Base-by-base conservation (phyloP, 2,888 invertebrate genomes). In the Machimus rusticus region DNA sequence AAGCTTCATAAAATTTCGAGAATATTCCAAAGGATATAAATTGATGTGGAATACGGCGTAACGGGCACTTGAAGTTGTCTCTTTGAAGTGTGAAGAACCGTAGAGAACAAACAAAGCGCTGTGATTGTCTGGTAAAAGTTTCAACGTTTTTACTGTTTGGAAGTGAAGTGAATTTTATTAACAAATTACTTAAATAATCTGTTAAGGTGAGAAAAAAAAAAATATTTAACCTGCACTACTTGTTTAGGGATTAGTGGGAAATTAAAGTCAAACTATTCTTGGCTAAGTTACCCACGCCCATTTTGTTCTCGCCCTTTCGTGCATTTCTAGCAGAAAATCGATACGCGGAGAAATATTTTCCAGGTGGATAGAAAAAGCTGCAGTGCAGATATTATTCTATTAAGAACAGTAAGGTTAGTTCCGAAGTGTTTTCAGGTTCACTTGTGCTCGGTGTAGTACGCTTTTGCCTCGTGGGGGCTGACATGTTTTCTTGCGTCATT, bases 101-200 rank as follows among this genome's bases (percentile, higher is more conserved):
- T 34, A 1, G 16, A 66, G 19, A 76, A 31, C 28, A 76, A 37
- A 31, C 14, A 37, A 37, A 76, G n/a, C 8, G 5, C 23, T 84
- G 84, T 43, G 84, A 84, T 84, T 84, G 84, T 84, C 37, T 74
- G 84, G 84, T 84, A 84, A 84, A 84, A 84, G 84, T 84, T 84
- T 84, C 84, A 84, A 84, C 84, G 43, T 84, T 84, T 84, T 84
- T 76, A 76, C 76, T 76, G 76, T 76, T 76, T 76, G 76, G 34
- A 76, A 37, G 39, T 76, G 76, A n/a, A 76, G 37, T 76, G 31
- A 76, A 31, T 76, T 28, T 76, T 31, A 37, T 34, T 76, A 57
- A 12, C 2, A 9, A 57, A 19, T 12, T 23, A 66, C 28, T 57
- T 19, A 66, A 66, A 66, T 28, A 23, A 66, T 66, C 28, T 23